A percentile compares a stretch with the other conserved stretches of the same genome.
Evolutionary conservation across 2,888 invertebrate genomes (phyloP).

Genomic region (Lobophora halterata): DNA sequence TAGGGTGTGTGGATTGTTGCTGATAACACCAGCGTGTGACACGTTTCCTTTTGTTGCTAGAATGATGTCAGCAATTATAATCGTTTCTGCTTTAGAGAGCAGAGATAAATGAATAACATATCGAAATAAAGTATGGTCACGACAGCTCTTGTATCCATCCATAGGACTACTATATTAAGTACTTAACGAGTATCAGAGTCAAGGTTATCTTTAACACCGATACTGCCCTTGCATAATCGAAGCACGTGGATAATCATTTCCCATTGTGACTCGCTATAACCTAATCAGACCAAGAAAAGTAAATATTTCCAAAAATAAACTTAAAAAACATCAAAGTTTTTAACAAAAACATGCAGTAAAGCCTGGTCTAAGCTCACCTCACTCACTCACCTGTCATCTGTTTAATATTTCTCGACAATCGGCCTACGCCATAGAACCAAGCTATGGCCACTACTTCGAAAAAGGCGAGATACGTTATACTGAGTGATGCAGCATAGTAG

Average conservation of each 20-base stretch:
- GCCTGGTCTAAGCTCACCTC: too few relatives aligned
- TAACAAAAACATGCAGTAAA: too few relatives aligned
- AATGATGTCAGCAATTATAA: conserved; percentile 15
- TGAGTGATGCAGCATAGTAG: conserved; percentile 95
- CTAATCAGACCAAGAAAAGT: too few relatives aligned
- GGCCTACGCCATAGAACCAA: conserved; percentile 94
- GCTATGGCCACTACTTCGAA: conserved; percentile 95
- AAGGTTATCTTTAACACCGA: conserved; percentile 21
- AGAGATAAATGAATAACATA: conserved; percentile 16
- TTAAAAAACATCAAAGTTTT: too few relatives aligned
- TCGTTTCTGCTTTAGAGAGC: conserved; percentile 14
- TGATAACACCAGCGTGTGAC: conserved; percentile 26
- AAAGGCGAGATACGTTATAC: conserved; percentile 95
- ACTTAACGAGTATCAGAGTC: too few relatives aligned
- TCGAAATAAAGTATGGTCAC: conserved; percentile 12
- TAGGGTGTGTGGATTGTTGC: conserved; percentile 27
- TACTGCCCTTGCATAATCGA: conserved; percentile 14
- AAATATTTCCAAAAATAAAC: too few relatives aligned
- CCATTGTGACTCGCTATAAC: not conserved
- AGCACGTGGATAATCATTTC: conserved; percentile 4
- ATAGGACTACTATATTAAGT: conserved; percentile 15
- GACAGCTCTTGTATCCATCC: too few relatives aligned
- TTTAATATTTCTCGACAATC: conserved; percentile 90
- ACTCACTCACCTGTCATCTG: conserved; percentile 93
- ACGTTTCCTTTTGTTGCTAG: conserved; percentile 18